Evolutionary conservation across 2,888 invertebrate genomes (phyloP), one percentile per base, ranked within the genome.

Genomic region (Cataglyphis altisquamis): DNA sequence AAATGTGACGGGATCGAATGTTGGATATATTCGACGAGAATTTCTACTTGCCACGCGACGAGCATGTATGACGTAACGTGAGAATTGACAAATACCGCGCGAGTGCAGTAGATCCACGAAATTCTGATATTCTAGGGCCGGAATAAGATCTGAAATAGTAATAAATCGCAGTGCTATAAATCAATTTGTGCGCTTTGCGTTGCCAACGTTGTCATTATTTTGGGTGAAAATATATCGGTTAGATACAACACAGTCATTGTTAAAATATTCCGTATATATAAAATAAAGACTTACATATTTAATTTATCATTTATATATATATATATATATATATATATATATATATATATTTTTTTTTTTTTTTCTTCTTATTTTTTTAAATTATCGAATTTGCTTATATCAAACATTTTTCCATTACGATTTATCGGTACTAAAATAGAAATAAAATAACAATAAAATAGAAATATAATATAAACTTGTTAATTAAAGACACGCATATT

Each of bases 81-180:
- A 68, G 57, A 68, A 57, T 41, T 78, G 68, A 78, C 78, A 78
- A 78, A 78, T 78, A 68, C 15, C 32, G 41, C 41, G 55, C 57
- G 32, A 68, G 41, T 57, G 57, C 41, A 68, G 15, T 45, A 32
- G 68, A 41, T 77, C 78, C 57, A 29, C 29, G 57, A 77, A 77
- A 77, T 77, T 77, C 67, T 60, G 57, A 21, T 41, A 39, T 48
- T 48, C 39, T n/a, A 15, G 39, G 36, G 15, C 4, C n/a, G 57
- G 39, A 68, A 57, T 78, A 78, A 78, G 68, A 60, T 32, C 29
- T 52, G 78, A 78, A 77, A 77, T 67, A 29, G 39, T 55, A 41
- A 39, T 77, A 39, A 67, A 67, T 68, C 68, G 55, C 55, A 29
- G 21, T n/a, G 41, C 57, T 29, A 68, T 57, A 68, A 78, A 78